These are phyloP conservation scores for Panurus biarmicus DNA, from an alignment of 2,113 vertebrate genomes.

Conservation along the genomic window DNA sequence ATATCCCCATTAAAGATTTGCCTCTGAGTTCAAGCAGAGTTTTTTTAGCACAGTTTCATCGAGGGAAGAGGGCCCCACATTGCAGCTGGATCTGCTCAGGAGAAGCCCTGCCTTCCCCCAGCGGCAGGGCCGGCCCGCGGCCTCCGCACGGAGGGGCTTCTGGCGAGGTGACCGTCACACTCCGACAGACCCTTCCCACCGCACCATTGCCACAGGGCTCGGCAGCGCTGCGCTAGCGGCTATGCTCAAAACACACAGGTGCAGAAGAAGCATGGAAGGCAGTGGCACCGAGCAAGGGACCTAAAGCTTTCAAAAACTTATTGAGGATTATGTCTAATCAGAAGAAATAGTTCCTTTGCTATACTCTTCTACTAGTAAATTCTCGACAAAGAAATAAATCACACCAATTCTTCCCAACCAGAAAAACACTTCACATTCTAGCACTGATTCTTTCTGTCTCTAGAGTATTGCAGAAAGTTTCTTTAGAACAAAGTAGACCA, in stretches of 20 bases:
- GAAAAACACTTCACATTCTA: background rate
- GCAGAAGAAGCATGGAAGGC: background rate
- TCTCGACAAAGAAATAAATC: slow-evolving; percentile 31
- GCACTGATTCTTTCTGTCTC: background rate
- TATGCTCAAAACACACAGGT: background rate
- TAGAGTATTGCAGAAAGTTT: slow-evolving; percentile 30
- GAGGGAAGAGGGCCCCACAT: background rate
- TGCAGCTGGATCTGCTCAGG: slow-evolving; percentile 32
- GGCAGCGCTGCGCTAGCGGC: background rate
- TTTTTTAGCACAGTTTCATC: background rate
- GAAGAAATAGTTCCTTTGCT: background rate
- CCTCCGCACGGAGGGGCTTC: background rate
- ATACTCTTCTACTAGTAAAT: background rate
- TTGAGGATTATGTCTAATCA: slow-evolving; percentile 44
- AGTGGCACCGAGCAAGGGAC: background rate
- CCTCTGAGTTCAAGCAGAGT: slow-evolving; percentile 8
- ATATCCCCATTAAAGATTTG: slow-evolving; percentile 18
- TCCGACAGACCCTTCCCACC: background rate
- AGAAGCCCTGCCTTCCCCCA: background rate
- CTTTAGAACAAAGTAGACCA: slow-evolving; percentile 8
- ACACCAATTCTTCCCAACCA: background rate
- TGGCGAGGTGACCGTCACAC: background rate
- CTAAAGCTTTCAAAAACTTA: slow-evolving; percentile 27
- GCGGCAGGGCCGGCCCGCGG: background rate
- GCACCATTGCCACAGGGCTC: slow-evolving; percentile 2